Percentiles rank a stretch among this genome's conserved stretches.
phyloP scores from a whole-genome alignment of 2,113 vertebrate genomes.

The Globicephala melas region DNA sequence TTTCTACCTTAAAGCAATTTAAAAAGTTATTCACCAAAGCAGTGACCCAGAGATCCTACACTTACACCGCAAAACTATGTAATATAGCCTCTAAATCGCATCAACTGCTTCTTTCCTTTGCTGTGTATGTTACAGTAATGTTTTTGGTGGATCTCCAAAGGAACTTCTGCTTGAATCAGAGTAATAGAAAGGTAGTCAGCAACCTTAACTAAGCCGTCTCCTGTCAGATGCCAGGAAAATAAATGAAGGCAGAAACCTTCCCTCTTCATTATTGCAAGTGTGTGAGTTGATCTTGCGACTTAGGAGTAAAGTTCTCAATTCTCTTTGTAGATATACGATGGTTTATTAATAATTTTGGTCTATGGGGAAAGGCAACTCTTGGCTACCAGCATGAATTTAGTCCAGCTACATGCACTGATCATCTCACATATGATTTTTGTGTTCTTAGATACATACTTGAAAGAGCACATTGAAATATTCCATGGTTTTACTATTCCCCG shows the following conservation, averaged over 20 bases:
- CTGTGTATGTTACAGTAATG: not conserved
- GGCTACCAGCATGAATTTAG: not conserved
- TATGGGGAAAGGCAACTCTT: not conserved
- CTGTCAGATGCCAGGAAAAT: not conserved
- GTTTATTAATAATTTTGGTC: not conserved
- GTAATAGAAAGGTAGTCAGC: not conserved
- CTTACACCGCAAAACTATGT: not conserved
- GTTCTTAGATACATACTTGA: not conserved
- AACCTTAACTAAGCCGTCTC: not conserved
- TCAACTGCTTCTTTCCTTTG: not conserved
- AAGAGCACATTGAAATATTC: not conserved
- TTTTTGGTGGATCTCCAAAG: not conserved
- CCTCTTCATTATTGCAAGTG: not conserved
- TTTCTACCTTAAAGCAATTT: not conserved
- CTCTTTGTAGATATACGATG: not conserved
- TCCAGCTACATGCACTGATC: not conserved
- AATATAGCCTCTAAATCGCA: not conserved
- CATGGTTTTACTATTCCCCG: not conserved
- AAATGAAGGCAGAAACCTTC: not conserved
- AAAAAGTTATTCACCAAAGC: not conserved
- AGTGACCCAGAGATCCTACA: not conserved
- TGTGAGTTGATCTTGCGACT: not conserved
- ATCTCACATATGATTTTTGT: not conserved
- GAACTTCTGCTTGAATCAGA: not conserved
- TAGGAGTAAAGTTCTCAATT: not conserved